Evolutionary conservation across 1,140 invertebrate genomes (phyloP).

Genomic region (Schlechtendalia chinensis): DNA sequence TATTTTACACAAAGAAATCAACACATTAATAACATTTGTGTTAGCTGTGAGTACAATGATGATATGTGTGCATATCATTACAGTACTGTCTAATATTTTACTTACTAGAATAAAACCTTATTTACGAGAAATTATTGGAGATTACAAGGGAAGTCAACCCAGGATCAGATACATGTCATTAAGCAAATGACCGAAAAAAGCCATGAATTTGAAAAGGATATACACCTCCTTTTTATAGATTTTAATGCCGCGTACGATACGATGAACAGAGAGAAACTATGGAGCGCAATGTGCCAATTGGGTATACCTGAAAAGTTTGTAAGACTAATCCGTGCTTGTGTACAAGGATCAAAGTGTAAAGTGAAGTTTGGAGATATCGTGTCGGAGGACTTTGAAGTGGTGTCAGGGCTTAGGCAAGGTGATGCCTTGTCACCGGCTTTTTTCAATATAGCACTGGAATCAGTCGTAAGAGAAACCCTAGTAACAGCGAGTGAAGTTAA

Average conservation of each 20-base stretch:
- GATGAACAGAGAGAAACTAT: constrained; percentile 49
- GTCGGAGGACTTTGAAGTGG: constrained; percentile 33
- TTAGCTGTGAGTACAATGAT: too few species aligned
- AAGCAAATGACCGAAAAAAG: constrained; percentile 42
- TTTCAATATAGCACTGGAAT: constrained; percentile 51
- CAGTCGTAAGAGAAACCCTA: constrained; percentile 52
- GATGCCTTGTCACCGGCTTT: constrained; percentile 41
- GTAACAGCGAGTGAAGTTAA: constrained; percentile 30
- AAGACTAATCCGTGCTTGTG: constrained; percentile 29
- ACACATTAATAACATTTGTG: too few species aligned
- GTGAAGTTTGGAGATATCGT: constrained; percentile 27
- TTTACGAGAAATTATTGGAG: constrained; percentile 40
- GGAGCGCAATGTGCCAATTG: constrained; percentile 39
- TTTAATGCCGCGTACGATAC: constrained; percentile 48
- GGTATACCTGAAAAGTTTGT: constrained; percentile 33
- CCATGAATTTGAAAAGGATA: constrained; percentile 30
- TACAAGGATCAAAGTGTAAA: constrained; percentile 45
- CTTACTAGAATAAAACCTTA: constrained; percentile 43
- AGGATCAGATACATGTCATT: constrained; percentile 5
- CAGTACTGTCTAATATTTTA: constrained; percentile 37
- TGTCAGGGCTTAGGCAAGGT: constrained; percentile 35
- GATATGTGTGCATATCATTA: too few species aligned
- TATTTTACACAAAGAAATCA: too few species aligned
- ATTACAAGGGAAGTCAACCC: constrained; percentile 18
- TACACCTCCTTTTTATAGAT: neutral